Evolutionary conservation across 2,113 vertebrate species (phyloP).

Genomic region (Petrocephalus zakoni): DNA sequence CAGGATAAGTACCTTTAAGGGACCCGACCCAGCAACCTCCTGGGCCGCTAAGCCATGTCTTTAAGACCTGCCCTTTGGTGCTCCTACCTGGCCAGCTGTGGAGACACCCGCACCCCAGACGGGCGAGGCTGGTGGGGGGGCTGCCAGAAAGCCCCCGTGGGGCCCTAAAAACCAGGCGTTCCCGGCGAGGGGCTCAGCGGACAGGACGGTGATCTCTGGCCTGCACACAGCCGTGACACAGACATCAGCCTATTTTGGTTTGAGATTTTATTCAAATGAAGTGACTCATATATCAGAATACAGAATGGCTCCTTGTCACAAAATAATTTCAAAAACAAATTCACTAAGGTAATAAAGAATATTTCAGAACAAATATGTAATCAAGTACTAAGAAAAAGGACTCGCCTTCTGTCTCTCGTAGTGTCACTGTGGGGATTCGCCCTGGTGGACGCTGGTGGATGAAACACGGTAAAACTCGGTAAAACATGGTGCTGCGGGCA

Average conservation of each 20-base stretch:
- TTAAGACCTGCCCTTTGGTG: not conserved
- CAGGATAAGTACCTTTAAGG: not conserved
- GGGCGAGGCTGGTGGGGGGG: constrained; percentile 69
- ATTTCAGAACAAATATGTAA: not conserved
- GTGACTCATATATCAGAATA: not conserved
- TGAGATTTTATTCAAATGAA: not conserved
- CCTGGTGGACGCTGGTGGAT: constrained; percentile 55
- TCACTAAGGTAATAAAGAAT: not conserved
- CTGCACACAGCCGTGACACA: constrained; percentile 47
- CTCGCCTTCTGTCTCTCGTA: constrained; percentile 74
- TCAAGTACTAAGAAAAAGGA: not conserved
- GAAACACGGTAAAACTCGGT: not conserved
- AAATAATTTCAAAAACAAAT: not conserved
- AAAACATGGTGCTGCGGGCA: not conserved
- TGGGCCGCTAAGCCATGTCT: too few relatives aligned
- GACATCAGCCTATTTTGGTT: not conserved
- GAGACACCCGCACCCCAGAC: constrained; percentile 78
- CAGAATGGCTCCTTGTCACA: not conserved
- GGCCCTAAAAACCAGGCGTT: constrained; percentile 81
- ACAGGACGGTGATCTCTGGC: constrained; percentile 92
- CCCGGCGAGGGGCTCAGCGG: constrained; percentile 79
- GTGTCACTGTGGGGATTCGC: constrained; percentile 67
- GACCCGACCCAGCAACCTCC: not conserved
- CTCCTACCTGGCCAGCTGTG: constrained; percentile 71
- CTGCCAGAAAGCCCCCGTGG: constrained; percentile 59